These are phyloP conservation scores for Hemibagrus guttatus DNA, from an alignment of 2,797 vertebrate species.

Conservation along the genomic window DNA sequence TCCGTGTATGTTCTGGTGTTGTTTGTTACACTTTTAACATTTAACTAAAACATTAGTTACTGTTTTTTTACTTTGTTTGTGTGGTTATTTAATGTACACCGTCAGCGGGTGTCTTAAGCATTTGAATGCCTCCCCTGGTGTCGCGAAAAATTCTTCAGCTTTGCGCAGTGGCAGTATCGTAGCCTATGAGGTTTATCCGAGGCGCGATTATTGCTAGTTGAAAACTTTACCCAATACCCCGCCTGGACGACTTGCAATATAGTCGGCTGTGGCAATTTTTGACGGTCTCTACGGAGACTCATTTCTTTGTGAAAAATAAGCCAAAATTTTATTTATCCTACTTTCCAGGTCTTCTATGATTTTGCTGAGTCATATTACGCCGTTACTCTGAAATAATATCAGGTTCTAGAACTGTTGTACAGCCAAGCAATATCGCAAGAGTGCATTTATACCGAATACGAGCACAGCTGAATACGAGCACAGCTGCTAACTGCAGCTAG, in stretches of 20 bases:
- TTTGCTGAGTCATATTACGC: too few relatives aligned
- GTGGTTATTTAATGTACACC: neutral
- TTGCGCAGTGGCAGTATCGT: constrained; percentile 93
- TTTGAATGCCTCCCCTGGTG: neutral
- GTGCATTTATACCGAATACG: too few relatives aligned
- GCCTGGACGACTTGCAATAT: constrained; percentile 88
- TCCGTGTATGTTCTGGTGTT: accelerated
- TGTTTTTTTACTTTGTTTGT: too few relatives aligned
- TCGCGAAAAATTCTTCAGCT: constrained; percentile 41
- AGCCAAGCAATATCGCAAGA: too few relatives aligned
- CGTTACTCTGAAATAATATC: too few relatives aligned
- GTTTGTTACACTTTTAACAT: too few relatives aligned
- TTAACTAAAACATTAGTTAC: too few relatives aligned
- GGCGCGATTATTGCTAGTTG: constrained; percentile 94
- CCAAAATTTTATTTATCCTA: too few relatives aligned
- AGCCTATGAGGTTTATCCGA: constrained; percentile 91
- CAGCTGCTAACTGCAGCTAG: too few relatives aligned
- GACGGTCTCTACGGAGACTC: constrained; percentile 86
- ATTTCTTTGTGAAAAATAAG: accelerated
- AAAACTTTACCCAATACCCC: constrained; percentile 93
- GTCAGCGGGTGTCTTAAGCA: neutral
- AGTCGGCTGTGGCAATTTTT: constrained; percentile 92
- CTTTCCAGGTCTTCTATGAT: too few relatives aligned
- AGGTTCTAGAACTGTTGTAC: too few relatives aligned
- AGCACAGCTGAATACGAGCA: too few relatives aligned